A percentile compares a stretch with the other conserved stretches of the same genome.
phyloP scores from a whole-genome alignment of 1,140 invertebrate genomes.

The Caenorhabditis tropicalis region DNA sequence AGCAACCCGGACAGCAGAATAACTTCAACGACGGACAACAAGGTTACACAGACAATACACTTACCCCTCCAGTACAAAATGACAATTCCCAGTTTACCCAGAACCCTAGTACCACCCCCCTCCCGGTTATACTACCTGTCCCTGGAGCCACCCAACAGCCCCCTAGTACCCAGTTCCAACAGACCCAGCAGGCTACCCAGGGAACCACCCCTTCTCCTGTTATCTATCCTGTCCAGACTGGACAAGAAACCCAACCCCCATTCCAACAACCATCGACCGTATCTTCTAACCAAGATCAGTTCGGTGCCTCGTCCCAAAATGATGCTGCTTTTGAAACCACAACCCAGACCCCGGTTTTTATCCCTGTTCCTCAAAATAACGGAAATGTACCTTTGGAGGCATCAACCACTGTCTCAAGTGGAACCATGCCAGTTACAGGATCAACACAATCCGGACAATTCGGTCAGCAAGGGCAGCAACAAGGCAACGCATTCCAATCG shows the following conservation, averaged over 20 bases:
- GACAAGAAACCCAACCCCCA: constrained; percentile 1
- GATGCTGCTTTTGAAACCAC: neutral
- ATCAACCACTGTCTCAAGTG: neutral
- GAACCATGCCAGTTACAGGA: constrained; percentile 11
- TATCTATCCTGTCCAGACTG: neutral
- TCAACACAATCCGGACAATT: neutral
- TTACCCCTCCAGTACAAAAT: neutral
- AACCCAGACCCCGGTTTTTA: neutral
- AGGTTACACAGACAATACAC: constrained; percentile 18
- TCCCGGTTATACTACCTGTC: neutral
- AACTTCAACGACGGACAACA: neutral
- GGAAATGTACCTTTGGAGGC: constrained; percentile 18
- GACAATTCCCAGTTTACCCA: neutral
- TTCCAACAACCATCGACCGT: neutral
- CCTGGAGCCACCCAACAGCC: neutral
- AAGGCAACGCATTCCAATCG: constrained; percentile 25
- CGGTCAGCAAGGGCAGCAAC: neutral
- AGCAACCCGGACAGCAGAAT: too few species aligned
- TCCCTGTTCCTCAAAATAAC: neutral
- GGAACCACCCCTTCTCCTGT: neutral
- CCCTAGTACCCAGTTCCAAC: neutral
- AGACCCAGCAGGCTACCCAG: neutral
- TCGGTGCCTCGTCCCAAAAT: constrained; percentile 8
- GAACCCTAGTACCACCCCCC: neutral
- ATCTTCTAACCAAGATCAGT: constrained; percentile 40